These are phyloP conservation scores for Brachyistius frenatus DNA, from an alignment of 2,113 vertebrate species.

Conservation along the genomic window DNA sequence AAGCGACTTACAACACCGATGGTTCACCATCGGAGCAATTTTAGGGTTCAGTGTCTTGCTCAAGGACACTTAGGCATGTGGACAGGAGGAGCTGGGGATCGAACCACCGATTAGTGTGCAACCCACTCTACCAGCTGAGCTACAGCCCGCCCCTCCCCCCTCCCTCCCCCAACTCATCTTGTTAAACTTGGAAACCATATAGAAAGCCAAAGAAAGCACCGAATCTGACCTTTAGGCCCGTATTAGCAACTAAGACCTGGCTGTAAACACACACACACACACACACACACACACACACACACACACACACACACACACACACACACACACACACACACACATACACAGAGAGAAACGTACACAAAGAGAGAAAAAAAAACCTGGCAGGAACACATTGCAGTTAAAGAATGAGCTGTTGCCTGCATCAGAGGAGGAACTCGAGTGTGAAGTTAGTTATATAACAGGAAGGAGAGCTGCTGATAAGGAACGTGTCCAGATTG, in stretches of 20 bases:
- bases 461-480: conserved; percentile 43
- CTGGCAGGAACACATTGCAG: not conserved
- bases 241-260: not conserved
- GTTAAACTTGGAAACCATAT: not conserved
- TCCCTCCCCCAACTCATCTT: not conserved
- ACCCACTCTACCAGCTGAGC: no score
- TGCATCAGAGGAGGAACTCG: conserved; percentile 2
- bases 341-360: not conserved
- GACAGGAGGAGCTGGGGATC: no score
- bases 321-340: not conserved
- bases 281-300: not conserved
- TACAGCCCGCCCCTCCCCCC: no score
- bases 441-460: conserved; percentile 49
- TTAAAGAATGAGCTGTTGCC: not conserved
- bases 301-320: no score
- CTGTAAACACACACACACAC: not conserved
- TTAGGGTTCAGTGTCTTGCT: no score
- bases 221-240: conserved; percentile 13
- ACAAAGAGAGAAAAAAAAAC: no score
- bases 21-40: no score
- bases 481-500: conserved; percentile 47
- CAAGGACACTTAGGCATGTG: no score
- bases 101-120: no score
- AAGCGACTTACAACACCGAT: no score
- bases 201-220: accelerated